A percentile compares a stretch with the other conserved stretches of the same genome.
Evolutionary conservation across 2,113 vertebrate species (phyloP).

Genomic region (Gobiocypris rarus): DNA sequence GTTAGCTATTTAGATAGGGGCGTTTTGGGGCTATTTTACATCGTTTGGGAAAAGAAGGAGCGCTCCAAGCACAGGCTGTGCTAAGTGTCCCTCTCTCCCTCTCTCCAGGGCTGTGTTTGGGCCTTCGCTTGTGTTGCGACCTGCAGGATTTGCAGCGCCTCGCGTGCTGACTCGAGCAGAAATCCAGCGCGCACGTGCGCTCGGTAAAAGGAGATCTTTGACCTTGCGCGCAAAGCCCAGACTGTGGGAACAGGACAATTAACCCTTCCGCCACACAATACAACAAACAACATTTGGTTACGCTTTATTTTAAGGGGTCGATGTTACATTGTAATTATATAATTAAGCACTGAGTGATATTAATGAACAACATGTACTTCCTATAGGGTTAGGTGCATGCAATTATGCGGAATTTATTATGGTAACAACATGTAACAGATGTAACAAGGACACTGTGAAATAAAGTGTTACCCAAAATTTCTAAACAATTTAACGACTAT

Average conservation of each 20-base stretch:
- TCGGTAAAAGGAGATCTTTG: constrained; percentile 77
- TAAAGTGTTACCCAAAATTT: too few species aligned
- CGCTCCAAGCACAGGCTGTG: neutral
- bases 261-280: constrained; percentile 65
- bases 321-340: too few species aligned
- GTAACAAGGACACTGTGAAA: too few species aligned
- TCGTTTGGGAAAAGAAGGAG: neutral
- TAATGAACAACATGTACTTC: too few species aligned
- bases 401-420: too few species aligned
- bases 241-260: constrained; percentile 60
- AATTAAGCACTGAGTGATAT: too few species aligned
- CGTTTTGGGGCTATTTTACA: neutral
- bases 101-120: constrained; percentile 14
- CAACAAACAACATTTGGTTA: neutral
- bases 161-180: constrained; percentile 60
- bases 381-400: too few species aligned
- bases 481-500: too few species aligned
- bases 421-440: too few species aligned
- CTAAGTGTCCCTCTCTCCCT: neutral
- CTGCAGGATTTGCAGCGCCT: constrained; percentile 52
- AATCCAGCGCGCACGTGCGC: constrained; percentile 64
- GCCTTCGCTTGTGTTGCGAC: constrained; percentile 46
- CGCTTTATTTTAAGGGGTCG: too few species aligned
- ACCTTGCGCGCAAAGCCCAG: constrained; percentile 70
- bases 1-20: neutral